These are phyloP conservation scores for Lumbricus terrestris DNA, from an alignment of 2,888 invertebrate genomes.

Conservation along the genomic window DNA sequence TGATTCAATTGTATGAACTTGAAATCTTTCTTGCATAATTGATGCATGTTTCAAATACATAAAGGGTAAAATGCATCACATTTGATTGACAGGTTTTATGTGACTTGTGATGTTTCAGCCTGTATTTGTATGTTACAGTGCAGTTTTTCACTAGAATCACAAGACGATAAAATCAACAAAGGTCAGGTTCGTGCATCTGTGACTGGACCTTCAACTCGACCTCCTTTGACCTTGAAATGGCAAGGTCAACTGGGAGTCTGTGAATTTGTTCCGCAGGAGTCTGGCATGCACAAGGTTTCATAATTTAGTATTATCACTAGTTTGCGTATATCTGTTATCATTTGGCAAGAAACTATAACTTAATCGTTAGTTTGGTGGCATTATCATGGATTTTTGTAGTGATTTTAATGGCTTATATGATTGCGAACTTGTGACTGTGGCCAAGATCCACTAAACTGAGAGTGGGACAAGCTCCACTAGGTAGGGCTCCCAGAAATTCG, in stretches of 20 bases:
- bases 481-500: too few species aligned
- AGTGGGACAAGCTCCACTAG: neutral
- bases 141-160: slow-evolving; percentile 24
- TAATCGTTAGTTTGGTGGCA: neutral
- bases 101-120: neutral
- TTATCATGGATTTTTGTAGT: neutral
- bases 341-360: neutral
- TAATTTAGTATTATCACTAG: neutral
- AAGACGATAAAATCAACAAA: slow-evolving; percentile 23
- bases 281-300: slow-evolving; percentile 89
- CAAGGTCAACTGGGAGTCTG: slow-evolving; percentile 74
- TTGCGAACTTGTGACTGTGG: neutral
- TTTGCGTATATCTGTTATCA: neutral
- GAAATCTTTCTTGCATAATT: neutral
- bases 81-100: neutral
- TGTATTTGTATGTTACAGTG: neutral
- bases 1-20: neutral
- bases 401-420: neutral
- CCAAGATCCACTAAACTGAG: neutral
- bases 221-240: slow-evolving; percentile 63
- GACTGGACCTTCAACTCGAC: slow-evolving; percentile 72
- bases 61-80: neutral
- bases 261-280: slow-evolving; percentile 81
- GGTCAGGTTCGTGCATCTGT: slow-evolving; percentile 73
- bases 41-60: neutral